These are phyloP conservation scores for Amphiprion clarkii DNA, from an alignment of 2,797 vertebrate species.

Conservation along the genomic window DNA sequence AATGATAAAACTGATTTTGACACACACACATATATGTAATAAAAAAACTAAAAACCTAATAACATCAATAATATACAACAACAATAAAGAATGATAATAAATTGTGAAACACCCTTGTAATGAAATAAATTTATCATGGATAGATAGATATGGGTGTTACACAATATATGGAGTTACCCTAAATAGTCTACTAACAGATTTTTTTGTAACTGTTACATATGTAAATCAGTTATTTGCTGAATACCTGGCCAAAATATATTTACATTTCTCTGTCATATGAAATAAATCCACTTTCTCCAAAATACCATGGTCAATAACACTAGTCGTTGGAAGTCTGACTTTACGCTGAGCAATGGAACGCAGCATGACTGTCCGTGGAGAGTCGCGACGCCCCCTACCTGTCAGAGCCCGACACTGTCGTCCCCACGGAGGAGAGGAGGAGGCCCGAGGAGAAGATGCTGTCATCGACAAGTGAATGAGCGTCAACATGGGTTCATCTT, in stretches of 20 bases:
- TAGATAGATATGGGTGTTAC: conserved; percentile 11
- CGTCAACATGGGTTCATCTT: conserved; percentile 38
- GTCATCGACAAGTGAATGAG: conserved; percentile 56
- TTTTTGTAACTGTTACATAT: neutral
- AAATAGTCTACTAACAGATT: neutral
- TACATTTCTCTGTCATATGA: too few species aligned
- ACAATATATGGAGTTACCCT: neutral
- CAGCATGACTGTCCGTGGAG: conserved; percentile 30
- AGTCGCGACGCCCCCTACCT: conserved; percentile 77
- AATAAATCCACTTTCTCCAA: neutral
- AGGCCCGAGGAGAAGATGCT: conserved; percentile 68
- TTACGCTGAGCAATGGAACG: conserved; percentile 31
- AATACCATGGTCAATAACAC: neutral
- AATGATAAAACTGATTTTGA: too few species aligned
- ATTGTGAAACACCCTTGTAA: too few species aligned
- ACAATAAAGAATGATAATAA: too few species aligned
- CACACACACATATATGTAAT: too few species aligned
- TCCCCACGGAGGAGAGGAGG: conserved; percentile 67
- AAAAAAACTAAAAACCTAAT: too few species aligned
- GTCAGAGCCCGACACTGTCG: conserved; percentile 36
- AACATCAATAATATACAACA: too few species aligned
- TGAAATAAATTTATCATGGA: too few species aligned
- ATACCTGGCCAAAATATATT: neutral
- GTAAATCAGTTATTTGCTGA: neutral
- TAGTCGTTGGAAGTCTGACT: rapidly evolving